phyloP scores from a whole-genome alignment of 2,113 vertebrate species.

The Bettongia penicillata region DNA sequence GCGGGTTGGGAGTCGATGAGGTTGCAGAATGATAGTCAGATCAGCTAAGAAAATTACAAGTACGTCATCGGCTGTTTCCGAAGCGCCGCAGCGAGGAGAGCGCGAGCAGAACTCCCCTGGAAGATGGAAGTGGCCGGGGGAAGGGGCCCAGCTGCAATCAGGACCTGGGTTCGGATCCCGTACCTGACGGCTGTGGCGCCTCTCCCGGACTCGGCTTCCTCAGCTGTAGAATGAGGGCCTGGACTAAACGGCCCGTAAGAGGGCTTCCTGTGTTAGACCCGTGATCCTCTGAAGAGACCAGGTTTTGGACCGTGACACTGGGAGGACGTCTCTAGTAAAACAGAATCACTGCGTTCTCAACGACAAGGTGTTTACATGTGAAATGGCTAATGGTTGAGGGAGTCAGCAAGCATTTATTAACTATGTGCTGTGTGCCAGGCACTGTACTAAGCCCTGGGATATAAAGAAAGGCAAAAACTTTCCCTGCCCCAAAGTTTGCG shows the following conservation, averaged over 20 bases:
- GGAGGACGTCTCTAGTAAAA: background rate
- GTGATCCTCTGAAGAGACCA: too few species aligned
- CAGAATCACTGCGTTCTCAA: background rate
- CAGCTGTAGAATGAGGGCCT: background rate
- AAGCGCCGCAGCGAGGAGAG: background rate
- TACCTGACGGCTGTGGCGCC: background rate
- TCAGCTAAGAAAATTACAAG: constrained; percentile 18
- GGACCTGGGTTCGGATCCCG: background rate
- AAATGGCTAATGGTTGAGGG: background rate
- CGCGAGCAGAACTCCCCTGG: background rate
- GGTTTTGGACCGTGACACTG: background rate
- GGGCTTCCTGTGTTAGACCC: background rate
- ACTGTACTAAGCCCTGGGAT: background rate
- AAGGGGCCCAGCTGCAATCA: background rate
- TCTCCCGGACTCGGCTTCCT: background rate
- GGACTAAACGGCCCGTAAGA: background rate
- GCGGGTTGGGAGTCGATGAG: too few species aligned
- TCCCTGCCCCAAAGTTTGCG: background rate
- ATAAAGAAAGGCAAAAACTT: background rate
- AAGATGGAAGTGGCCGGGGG: background rate
- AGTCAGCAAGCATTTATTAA: background rate
- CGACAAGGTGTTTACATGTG: background rate
- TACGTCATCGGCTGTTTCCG: background rate
- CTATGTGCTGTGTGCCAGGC: background rate
- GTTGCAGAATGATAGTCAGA: too few species aligned